A percentile compares a stretch with the other conserved stretches of the same genome.
Evolutionary conservation across 1,140 invertebrate species (phyloP).

Genomic region (Chrysopa pallens): DNA sequence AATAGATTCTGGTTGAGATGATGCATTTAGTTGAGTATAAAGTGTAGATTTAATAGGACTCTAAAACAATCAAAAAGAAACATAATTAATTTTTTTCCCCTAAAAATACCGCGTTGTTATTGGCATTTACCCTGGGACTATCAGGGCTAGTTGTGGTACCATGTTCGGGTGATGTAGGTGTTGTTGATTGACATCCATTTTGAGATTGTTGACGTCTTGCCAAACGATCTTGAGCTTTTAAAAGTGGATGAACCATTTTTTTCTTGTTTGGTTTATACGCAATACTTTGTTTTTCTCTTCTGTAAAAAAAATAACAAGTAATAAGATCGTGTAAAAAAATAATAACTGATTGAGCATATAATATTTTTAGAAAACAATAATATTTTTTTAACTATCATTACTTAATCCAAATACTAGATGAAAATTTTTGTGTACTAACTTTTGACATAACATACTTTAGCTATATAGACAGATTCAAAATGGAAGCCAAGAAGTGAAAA

Average conservation of each 20-base stretch:
- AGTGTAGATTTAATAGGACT: conserved; percentile 34
- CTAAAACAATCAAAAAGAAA: conserved; percentile 11
- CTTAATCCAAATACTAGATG: no score
- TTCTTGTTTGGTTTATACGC: conserved; percentile 34
- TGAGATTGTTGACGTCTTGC: conserved; percentile 24
- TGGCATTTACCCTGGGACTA: conserved; percentile 13
- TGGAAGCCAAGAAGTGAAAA: no score
- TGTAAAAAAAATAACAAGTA: conserved; percentile 12
- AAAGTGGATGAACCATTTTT: conserved; percentile 36
- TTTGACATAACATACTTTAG: no score
- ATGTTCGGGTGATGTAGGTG: conserved; percentile 27
- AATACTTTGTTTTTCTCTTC: conserved; percentile 33
- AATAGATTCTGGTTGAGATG: conserved; percentile 34
- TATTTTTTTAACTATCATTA: no score
- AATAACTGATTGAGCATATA: no score
- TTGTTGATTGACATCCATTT: conserved; percentile 21
- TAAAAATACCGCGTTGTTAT: no score
- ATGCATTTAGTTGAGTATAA: conserved; percentile 37
- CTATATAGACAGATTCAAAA: no score
- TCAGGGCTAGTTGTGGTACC: conserved; percentile 22
- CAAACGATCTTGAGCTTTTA: conserved; percentile 37
- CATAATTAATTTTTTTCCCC: no score
- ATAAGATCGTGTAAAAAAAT: not conserved
- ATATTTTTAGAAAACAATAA: no score
- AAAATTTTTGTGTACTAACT: no score